phyloP scores from a whole-genome alignment of 2,113 vertebrate genomes.

The Arvicanthis niloticus region DNA sequence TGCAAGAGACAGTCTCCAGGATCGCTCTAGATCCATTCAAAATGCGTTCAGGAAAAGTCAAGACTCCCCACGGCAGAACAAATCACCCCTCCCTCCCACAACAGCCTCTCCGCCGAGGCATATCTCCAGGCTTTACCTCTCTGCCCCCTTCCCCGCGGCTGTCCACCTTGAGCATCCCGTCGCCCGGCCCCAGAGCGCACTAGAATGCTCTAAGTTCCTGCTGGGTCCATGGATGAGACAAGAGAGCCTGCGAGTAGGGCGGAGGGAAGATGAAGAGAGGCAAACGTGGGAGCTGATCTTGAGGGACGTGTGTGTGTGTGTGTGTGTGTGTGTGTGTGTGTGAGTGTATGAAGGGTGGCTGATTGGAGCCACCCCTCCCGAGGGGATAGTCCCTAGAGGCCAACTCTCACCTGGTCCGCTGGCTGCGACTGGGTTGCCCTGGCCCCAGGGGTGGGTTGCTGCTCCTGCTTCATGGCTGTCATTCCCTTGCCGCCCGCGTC shows the following conservation, averaged over 20 bases:
- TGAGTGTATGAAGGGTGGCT: neutral
- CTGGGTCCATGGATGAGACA: conserved; percentile 66
- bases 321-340: too few species aligned
- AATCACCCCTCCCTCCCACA: neutral
- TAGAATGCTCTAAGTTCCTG: conserved; percentile 74
- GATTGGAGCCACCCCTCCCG: neutral
- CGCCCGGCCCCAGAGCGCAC: conserved; percentile 61
- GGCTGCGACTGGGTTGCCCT: conserved; percentile 87
- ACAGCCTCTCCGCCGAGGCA: neutral
- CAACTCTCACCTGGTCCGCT: conserved; percentile 90
- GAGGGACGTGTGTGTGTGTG: neutral
- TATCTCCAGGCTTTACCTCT: conserved; percentile 38
- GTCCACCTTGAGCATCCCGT: conserved; percentile 71
- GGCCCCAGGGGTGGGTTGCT: conserved; percentile 83
- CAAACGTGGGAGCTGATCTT: conserved; percentile 49
- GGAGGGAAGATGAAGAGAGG: neutral
- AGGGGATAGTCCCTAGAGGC: neutral
- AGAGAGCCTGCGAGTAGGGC: conserved; percentile 39
- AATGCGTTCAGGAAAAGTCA: rapidly evolving
- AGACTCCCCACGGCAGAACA: neutral
- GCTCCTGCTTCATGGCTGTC: conserved; percentile 94
- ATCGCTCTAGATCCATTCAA: neutral
- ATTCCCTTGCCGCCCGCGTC: conserved; percentile 83
- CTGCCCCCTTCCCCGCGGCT: conserved; percentile 50
- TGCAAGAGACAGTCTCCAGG: neutral